Conservation (phyloP, 2,888 invertebrate species). For the Diplazon laetatorius region DNA sequence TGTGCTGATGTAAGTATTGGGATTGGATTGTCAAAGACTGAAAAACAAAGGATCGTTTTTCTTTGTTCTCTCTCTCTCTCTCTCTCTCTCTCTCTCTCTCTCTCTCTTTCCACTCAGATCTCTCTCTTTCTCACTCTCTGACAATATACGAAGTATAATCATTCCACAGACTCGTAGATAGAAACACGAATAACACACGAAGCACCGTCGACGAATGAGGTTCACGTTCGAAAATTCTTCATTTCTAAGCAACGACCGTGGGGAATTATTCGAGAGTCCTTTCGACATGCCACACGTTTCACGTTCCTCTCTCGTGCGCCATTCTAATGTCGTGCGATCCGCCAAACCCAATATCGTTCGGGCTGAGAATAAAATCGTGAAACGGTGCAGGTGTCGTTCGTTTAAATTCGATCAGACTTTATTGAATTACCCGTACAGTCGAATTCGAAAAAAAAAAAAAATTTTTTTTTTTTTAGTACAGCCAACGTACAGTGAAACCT, state of each 20-base stretch:
- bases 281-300: neutral
- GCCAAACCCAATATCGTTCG: conserved; percentile 14
- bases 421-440: conserved; percentile 29
- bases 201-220: conserved; percentile 19
- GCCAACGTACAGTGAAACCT: neutral
- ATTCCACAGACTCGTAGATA: conserved; percentile 25
- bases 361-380: neutral
- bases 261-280: conserved; percentile 39
- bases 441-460: conserved; percentile 29
- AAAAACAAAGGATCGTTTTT: too few relatives aligned
- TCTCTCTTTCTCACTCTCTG: neutral
- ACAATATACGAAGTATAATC: conserved; percentile 13
- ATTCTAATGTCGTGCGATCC: conserved; percentile 7
- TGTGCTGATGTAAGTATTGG: too few relatives aligned
- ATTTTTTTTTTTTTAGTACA: too few relatives aligned
- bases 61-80: too few relatives aligned
- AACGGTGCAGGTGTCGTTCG: conserved; percentile 11
- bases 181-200: conserved; percentile 4
- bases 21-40: too few relatives aligned
- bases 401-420: conserved; percentile 35
- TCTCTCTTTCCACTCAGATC: too few relatives aligned
- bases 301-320: conserved; percentile 7
- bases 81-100: neutral
- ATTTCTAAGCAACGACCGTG: conserved; percentile 53
- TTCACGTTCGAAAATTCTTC: conserved; percentile 48